Conservation (phyloP, 1,140 invertebrate genomes). For the Drosophila subobscura region DNA sequence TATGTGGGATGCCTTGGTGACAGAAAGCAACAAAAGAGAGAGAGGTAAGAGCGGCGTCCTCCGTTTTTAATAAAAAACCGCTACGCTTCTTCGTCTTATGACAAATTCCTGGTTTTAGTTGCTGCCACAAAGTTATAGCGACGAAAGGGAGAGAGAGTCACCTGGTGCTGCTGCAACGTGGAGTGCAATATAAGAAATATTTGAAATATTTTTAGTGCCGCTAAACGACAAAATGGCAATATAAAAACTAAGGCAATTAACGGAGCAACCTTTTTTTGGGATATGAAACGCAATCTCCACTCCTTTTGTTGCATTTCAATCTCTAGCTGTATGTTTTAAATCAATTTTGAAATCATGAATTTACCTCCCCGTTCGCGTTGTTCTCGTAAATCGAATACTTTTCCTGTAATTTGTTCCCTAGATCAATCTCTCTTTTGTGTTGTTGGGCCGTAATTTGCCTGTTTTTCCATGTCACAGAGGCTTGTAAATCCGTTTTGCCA, state of each 20-base stretch:
- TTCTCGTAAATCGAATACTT: not conserved
- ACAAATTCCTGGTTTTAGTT: conserved; percentile 61
- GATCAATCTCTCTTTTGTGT: conserved; percentile 14
- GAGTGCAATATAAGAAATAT: conserved; percentile 21
- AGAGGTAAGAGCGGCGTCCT: conserved; percentile 13
- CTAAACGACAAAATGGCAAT: conserved; percentile 1
- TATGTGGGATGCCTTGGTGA: conserved; percentile 49
- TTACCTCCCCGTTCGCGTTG: not conserved
- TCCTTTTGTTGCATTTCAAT: not conserved
- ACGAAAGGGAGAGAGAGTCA: conserved; percentile 1
- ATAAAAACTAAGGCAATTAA: conserved; percentile 20
- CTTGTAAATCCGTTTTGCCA: conserved; percentile 24
- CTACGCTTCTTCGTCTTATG: conserved; percentile 51
- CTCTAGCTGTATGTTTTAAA: no score
- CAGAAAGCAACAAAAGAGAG: conserved; percentile 33
- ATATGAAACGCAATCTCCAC: not conserved
- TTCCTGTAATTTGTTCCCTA: conserved; percentile 21
- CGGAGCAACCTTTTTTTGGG: not conserved
- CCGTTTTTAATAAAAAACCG: conserved; percentile 72
- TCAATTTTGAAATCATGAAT: not conserved
- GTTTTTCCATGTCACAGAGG: conserved; percentile 14
- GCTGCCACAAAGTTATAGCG: conserved; percentile 32
- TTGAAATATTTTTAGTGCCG: conserved; percentile 10
- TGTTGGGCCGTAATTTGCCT: conserved; percentile 23
- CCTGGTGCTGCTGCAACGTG: conserved; percentile 6